Conservation (phyloP, 2,113 vertebrate genomes). For the Columba livia region DNA sequence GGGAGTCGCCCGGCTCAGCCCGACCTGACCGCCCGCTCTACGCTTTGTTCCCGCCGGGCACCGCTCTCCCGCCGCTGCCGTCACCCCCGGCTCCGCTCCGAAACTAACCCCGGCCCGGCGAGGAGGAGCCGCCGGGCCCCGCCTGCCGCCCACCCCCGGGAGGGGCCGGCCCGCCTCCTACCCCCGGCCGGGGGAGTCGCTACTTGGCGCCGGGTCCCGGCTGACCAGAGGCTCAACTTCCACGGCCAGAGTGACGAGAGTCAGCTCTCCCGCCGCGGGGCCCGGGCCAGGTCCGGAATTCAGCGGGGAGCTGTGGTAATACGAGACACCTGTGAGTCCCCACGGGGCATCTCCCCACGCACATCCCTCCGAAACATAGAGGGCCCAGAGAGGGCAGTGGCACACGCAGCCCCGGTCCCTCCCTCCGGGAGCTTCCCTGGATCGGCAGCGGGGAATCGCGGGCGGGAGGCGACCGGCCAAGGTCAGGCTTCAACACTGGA, state of each 20-base stretch:
- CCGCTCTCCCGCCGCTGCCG: background rate
- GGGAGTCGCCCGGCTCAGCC: background rate
- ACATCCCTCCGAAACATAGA: background rate
- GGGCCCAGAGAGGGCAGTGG: background rate
- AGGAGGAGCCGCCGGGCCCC: slow-evolving; percentile 10
- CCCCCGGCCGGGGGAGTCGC: background rate
- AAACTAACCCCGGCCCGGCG: background rate
- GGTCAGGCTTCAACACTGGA: background rate
- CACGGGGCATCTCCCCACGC: background rate
- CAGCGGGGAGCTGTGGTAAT: accelerated
- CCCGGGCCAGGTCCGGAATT: too few species aligned
- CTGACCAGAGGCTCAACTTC: accelerated
- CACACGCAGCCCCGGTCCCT: background rate
- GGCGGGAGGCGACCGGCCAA: background rate
- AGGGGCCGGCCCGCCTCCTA: slow-evolving; percentile 1
- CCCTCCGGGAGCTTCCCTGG: background rate
- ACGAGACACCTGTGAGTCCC: accelerated
- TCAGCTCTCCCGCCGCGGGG: background rate
- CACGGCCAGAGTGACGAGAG: background rate
- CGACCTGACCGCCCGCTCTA: background rate
- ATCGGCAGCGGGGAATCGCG: background rate
- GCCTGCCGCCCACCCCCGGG: background rate
- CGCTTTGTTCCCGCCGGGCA: slow-evolving; percentile 14
- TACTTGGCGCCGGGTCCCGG: too few species aligned
- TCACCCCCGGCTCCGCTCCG: background rate